These are phyloP conservation scores for Arenicola marina DNA, from an alignment of 2,888 invertebrate genomes.

Conservation along the genomic window DNA sequence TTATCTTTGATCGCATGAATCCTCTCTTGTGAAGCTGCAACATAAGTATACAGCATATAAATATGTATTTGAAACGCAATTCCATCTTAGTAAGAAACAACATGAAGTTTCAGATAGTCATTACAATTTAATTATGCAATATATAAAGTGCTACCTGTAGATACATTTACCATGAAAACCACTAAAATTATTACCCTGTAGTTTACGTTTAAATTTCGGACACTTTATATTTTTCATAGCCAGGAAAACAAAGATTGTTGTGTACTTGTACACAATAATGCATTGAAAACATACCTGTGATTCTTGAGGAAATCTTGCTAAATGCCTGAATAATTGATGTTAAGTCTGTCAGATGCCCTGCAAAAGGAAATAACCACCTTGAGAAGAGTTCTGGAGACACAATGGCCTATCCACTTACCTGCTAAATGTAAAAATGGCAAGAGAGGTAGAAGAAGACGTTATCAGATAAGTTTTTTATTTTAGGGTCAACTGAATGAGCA, in stretches of 20 bases:
- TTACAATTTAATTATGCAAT: no score
- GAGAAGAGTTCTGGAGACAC: neutral
- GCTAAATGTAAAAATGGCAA: neutral
- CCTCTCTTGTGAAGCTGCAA: constrained; percentile 71
- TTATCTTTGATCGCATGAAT: constrained; percentile 81
- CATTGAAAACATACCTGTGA: constrained; percentile 64
- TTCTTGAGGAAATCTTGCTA: constrained; percentile 75
- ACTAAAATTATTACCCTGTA: no score
- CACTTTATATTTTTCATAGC: no score
- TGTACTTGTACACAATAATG: neutral
- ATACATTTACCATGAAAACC: no score
- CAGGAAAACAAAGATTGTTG: no score
- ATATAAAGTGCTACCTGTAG: no score
- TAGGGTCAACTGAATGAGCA: no score
- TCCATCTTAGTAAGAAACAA: neutral
- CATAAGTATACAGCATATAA: neutral
- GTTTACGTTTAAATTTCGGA: no score
- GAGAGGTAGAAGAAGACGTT: neutral
- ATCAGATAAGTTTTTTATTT: neutral
- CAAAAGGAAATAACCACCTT: neutral
- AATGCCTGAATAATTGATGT: constrained; percentile 81
- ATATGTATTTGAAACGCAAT: neutral
- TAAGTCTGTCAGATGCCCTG: constrained; percentile 82
- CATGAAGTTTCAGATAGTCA: no score
- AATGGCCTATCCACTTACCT: neutral